phyloP scores from a whole-genome alignment of 2,888 invertebrate genomes.

The Malthinus flaveolus region DNA sequence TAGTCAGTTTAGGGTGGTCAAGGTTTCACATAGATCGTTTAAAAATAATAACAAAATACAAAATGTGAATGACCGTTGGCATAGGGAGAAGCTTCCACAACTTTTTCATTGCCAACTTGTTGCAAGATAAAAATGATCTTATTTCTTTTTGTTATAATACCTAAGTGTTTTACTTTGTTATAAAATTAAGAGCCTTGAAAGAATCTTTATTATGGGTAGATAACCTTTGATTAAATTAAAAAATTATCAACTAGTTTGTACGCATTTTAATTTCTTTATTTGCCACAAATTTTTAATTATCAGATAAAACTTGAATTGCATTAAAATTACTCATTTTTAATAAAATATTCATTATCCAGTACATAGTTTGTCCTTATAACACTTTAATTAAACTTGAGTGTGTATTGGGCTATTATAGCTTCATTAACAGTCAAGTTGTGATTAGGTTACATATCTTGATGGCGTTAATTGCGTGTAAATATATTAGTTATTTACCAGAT shows the following conservation, averaged over 20 bases:
- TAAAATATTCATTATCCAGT: not conserved
- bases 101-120: conserved; percentile 24
- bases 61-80: conserved; percentile 1
- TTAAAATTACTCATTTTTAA: not conserved
- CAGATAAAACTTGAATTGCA: not conserved
- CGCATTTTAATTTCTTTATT: not conserved
- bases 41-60: conserved; percentile 11
- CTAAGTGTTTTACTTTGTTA: not conserved
- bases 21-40: conserved; percentile 4
- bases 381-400: not conserved
- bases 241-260: not conserved
- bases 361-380: not conserved
- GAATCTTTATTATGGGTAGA: conserved; percentile 4
- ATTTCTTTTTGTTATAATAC: conserved; percentile 1
- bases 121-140: conserved; percentile 1
- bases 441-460: not conserved
- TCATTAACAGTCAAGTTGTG: conserved; percentile 6
- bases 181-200: conserved; percentile 2
- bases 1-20: conserved; percentile 15
- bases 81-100: conserved; percentile 4
- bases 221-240: not conserved
- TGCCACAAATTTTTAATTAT: not conserved
- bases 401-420: not conserved
- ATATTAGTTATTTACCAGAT: not conserved
- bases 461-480: not conserved